These are phyloP conservation scores for Umimayanthus chanpuru DNA, from an alignment of 92 coral and sea anemone species.

Conservation along the genomic window DNA sequence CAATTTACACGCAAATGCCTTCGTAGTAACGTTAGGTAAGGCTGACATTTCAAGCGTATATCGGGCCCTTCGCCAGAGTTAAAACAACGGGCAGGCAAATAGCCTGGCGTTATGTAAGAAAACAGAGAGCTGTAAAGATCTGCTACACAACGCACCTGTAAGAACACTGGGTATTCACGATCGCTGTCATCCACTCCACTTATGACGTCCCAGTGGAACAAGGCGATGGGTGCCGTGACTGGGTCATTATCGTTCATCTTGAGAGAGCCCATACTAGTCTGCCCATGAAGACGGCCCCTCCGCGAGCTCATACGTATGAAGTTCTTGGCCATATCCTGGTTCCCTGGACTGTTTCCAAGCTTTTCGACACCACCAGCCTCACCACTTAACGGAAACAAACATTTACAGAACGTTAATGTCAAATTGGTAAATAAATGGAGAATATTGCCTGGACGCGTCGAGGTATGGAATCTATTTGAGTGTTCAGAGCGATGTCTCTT, in stretches of 20 bases:
- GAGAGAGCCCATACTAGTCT: slow-evolving; percentile 83
- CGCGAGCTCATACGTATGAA: slow-evolving; percentile 82
- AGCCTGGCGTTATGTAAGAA: too few species aligned
- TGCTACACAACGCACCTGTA: slow-evolving; percentile 51
- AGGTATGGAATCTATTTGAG: too few species aligned
- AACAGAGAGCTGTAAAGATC: neutral
- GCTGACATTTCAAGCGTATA: too few species aligned
- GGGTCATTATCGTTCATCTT: slow-evolving; percentile 84
- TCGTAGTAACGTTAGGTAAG: too few species aligned
- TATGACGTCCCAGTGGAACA: slow-evolving; percentile 97
- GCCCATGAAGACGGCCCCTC: slow-evolving; percentile 80
- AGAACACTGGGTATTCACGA: slow-evolving; percentile 87
- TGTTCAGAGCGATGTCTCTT: too few species aligned
- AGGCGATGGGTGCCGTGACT: slow-evolving; percentile 71
- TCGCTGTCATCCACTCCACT: slow-evolving; percentile 88
- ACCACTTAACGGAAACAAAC: neutral
- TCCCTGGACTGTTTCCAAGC: neutral
- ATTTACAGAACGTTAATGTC: neutral
- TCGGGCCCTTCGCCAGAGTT: too few species aligned
- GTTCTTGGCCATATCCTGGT: slow-evolving; percentile 49
- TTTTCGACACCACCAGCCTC: slow-evolving; percentile 19
- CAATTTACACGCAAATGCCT: too few species aligned
- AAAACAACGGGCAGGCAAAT: too few species aligned
- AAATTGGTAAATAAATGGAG: too few species aligned
- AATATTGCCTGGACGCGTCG: too few species aligned